Base-by-base conservation (phyloP, 2,797 vertebrate species). In the Scyliorhinus canicula region DNA sequence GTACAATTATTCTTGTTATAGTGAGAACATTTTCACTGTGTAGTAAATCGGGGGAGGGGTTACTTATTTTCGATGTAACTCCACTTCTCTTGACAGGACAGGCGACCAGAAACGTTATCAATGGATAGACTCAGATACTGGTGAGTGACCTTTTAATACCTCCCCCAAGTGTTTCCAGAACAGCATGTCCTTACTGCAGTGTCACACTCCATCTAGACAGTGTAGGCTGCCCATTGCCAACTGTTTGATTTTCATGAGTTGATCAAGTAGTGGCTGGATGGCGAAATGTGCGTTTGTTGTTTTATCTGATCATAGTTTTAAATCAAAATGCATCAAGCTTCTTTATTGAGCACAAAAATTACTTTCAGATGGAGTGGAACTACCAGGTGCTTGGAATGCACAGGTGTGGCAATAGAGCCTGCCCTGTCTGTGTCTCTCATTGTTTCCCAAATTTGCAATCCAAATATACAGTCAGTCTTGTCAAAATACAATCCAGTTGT, bases 381-480 rank as follows among this genome's bases (percentile, higher is more conserved):
- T 21, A 44, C 24, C 60, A 44, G n/a, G 7, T 91, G 60, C 21
- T 91, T 1, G 1, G 55, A 90, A 14, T 14, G 40, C 19, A 19
- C 4, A 9, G n/a, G 24, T 63, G 19, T 28, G 88, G 40, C 88
- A 8, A 44, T 90, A 60, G 0, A 44, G 8, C 28, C 40, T 65
- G 60, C 88, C 9, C 57, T 12, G 21, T 44, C 16, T 91, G 55
- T 91, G 55, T 60, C n/a, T 63, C 88, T 91, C n/a, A 91, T 44
- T 91, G 88, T 65, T 65, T 63, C 8, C 60, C 1, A 24, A 65
- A 91, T 91, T 91, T 91, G 60, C 88, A 91, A 91, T 91, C 44
- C 88, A 91, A 91, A 91, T 91, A 44, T 9, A 21, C n/a, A 65
- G 11, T 26, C 40, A 28, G 60, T 65, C 88, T n/a, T 1, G 55